Evolutionary conservation across 2,888 invertebrate genomes (phyloP).

Genomic region (Bombylius major): DNA sequence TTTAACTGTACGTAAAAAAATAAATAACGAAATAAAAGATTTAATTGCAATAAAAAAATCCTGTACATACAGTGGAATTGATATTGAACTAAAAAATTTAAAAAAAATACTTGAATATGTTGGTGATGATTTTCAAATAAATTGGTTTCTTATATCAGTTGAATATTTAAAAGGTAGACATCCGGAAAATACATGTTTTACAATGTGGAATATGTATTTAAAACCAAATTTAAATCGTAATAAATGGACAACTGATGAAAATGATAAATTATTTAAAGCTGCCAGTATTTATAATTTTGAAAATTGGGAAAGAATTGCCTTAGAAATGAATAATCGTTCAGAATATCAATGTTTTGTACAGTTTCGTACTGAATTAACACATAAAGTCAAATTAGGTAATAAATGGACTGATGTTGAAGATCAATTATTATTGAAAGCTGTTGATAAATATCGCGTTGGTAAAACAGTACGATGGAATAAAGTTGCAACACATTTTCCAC

Average conservation of each 20-base stretch:
- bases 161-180: constrained; percentile 42
- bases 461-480: constrained; percentile 62
- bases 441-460: constrained; percentile 51
- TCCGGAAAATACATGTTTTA: constrained; percentile 47
- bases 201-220: constrained; percentile 58
- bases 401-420: constrained; percentile 62
- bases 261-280: constrained; percentile 31
- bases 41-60: too few relatives aligned
- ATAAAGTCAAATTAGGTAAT: constrained; percentile 22
- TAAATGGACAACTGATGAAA: constrained; percentile 43
- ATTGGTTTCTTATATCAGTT: constrained; percentile 30
- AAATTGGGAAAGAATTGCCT: constrained; percentile 55
- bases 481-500: constrained; percentile 48
- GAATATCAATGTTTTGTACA: constrained; percentile 59
- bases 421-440: constrained; percentile 44
- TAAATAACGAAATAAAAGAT: too few relatives aligned
- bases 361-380: constrained; percentile 37
- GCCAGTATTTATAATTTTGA: constrained; percentile 38
- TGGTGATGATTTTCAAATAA: constrained; percentile 23
- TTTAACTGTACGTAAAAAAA: too few relatives aligned
- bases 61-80: too few relatives aligned
- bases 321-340: constrained; percentile 44
- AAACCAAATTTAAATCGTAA: constrained; percentile 53
- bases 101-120: constrained; percentile 14
- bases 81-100: constrained; percentile 10